Conservation (phyloP, 1,140 invertebrate genomes). For the Cepaea nemoralis region DNA sequence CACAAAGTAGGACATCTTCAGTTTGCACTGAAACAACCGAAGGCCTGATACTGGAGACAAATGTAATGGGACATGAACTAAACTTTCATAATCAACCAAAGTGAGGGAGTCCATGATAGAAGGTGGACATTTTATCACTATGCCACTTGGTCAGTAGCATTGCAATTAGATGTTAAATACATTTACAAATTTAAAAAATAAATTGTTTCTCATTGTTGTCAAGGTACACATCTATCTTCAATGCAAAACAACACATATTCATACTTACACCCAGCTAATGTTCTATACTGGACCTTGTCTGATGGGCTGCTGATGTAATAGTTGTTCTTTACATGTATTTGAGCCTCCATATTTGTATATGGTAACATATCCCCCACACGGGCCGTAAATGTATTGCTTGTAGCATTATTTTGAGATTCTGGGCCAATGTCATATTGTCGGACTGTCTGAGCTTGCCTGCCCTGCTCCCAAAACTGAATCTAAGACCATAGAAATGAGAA, state of each 20-base stretch:
- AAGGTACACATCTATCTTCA: too few relatives aligned
- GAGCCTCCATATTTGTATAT: conserved; percentile 54
- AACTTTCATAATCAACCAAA: too few relatives aligned
- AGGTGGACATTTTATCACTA: too few relatives aligned
- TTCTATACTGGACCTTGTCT: conserved; percentile 48
- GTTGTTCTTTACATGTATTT: conserved; percentile 57
- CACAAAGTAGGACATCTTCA: too few relatives aligned
- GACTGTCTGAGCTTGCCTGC: conserved; percentile 44
- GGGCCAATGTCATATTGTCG: conserved; percentile 50
- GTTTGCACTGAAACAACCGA: too few relatives aligned
- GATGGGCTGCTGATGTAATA: conserved; percentile 57
- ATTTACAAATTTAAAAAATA: conserved; percentile 2
- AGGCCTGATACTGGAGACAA: too few relatives aligned
- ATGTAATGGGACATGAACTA: too few relatives aligned
- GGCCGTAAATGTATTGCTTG: conserved; percentile 40
- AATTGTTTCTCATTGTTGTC: too few relatives aligned
- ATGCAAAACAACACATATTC: too few relatives aligned
- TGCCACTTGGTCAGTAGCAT: too few relatives aligned
- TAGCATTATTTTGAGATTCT: conserved; percentile 32
- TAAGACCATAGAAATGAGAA: not conserved
- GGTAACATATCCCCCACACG: conserved; percentile 50
- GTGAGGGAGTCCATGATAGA: too few relatives aligned
- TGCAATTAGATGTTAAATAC: too few relatives aligned
- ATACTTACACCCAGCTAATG: conserved; percentile 54
- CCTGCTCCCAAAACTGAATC: conserved; percentile 51